Percentiles rank a stretch among this genome's conserved stretches.
These are phyloP conservation scores for Silurus meridionalis DNA, from an alignment of 2,113 vertebrate species.

Conservation along the genomic window DNA sequence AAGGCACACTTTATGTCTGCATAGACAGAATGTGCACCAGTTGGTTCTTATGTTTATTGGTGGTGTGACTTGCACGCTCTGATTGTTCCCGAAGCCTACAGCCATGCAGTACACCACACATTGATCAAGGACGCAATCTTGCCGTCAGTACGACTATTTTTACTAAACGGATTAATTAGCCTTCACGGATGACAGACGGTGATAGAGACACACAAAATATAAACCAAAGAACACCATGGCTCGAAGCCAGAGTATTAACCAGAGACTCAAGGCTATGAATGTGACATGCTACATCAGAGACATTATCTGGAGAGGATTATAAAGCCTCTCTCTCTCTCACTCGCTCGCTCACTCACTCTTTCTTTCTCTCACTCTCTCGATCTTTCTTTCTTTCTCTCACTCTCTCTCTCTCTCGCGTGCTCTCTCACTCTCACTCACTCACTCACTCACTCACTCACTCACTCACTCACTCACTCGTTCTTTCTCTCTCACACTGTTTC, in stretches of 20 bases:
- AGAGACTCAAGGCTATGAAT: neutral
- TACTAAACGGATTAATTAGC: constrained; percentile 14
- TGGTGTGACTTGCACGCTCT: neutral
- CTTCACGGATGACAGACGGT: constrained; percentile 2
- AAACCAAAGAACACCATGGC: neutral
- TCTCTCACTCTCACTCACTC: too few relatives aligned
- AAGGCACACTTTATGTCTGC: too few relatives aligned
- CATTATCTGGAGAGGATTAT: neutral
- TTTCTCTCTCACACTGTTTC: too few relatives aligned
- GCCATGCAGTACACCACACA: neutral
- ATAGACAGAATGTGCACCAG: too few relatives aligned
- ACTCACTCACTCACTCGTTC: too few relatives aligned
- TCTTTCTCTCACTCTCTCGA: too few relatives aligned
- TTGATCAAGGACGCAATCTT: neutral
- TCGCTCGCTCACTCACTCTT: too few relatives aligned
- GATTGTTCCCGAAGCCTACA: neutral
- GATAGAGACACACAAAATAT: neutral
- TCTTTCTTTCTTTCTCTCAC: too few relatives aligned
- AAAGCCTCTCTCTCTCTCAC: too few relatives aligned
- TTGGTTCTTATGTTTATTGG: neutral
- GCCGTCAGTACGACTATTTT: constrained; percentile 10
- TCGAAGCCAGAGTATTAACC: neutral
- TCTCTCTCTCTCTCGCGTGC: too few relatives aligned
- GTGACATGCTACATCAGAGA: constrained; percentile 7
- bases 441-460: too few relatives aligned